Percentiles rank a stretch among this genome's conserved stretches.
phyloP scores from a whole-genome alignment of 2,113 vertebrate species.

The Monopterus albus region DNA sequence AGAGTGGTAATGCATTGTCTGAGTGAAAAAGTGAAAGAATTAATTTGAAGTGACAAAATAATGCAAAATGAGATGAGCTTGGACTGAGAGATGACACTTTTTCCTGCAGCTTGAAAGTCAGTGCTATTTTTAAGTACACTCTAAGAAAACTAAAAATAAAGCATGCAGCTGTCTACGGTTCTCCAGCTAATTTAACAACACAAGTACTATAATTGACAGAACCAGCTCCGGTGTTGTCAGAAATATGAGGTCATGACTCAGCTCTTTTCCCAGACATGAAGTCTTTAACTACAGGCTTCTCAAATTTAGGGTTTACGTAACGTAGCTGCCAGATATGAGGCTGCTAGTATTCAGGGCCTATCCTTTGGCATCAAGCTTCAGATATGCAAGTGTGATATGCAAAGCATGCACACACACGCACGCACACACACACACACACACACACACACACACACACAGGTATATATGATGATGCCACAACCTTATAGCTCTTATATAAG shows the following conservation, averaged over 20 bases:
- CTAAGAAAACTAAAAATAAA: conserved; percentile 29
- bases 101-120: conserved; percentile 40
- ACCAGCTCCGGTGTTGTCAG: neutral
- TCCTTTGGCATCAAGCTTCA: conserved; percentile 1
- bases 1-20: neutral
- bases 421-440: neutral
- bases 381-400: conserved; percentile 7
- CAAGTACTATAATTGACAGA: conserved; percentile 14
- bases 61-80: conserved; percentile 1
- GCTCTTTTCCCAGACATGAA: conserved; percentile 1
- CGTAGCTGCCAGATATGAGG: neutral
- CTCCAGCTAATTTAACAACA: conserved; percentile 24
- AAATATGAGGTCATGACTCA: conserved; percentile 1
- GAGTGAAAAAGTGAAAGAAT: neutral
- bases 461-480: neutral
- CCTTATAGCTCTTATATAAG: conserved; percentile 4
- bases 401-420: neutral
- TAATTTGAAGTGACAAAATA: neutral
- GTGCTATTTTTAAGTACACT: conserved; percentile 38
- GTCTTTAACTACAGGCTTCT: neutral
- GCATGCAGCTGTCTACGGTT: conserved; percentile 29
- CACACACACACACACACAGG: neutral
- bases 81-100: conserved; percentile 45
- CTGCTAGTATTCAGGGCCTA: conserved; percentile 1
- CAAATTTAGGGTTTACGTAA: conserved; percentile 2